phyloP scores from a whole-genome alignment of 1,140 invertebrate species.

The Drosophila repleta region DNA sequence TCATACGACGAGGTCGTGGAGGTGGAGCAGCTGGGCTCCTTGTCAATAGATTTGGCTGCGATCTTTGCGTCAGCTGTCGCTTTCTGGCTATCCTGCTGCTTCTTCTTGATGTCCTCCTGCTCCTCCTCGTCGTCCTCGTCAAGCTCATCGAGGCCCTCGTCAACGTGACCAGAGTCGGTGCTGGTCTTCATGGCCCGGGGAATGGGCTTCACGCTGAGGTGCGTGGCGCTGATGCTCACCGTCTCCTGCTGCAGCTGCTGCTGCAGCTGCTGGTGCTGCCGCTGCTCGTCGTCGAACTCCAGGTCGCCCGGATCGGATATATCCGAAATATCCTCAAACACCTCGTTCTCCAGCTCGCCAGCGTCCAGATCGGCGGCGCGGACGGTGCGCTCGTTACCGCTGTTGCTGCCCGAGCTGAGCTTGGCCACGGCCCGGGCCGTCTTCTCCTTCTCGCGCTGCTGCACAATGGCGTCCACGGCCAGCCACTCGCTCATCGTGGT shows the following conservation, averaged over 20 bases:
- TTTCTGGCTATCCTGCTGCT: background rate
- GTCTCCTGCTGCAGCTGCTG: slow-evolving; percentile 83
- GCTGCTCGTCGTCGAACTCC: slow-evolving; percentile 84
- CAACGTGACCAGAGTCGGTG: slow-evolving; percentile 84
- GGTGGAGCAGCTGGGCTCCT: slow-evolving; percentile 65
- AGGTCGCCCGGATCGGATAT: slow-evolving; percentile 81
- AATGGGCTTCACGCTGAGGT: slow-evolving; percentile 72
- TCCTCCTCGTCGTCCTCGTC: slow-evolving; percentile 45
- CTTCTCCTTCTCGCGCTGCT: slow-evolving; percentile 91
- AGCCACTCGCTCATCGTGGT: slow-evolving; percentile 97
- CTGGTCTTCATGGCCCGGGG: slow-evolving; percentile 81
- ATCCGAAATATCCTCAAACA: slow-evolving; percentile 83
- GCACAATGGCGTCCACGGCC: slow-evolving; percentile 95
- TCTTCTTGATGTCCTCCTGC: slow-evolving; percentile 10
- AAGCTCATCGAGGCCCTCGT: slow-evolving; percentile 81
- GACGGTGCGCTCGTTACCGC: slow-evolving; percentile 76
- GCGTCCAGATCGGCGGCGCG: slow-evolving; percentile 61
- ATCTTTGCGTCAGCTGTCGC: background rate
- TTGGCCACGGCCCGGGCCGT: slow-evolving; percentile 88
- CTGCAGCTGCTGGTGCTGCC: slow-evolving; percentile 82
- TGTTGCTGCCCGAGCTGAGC: slow-evolving; percentile 86
- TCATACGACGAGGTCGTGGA: slow-evolving; percentile 82
- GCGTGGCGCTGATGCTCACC: slow-evolving; percentile 18
- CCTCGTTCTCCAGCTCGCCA: slow-evolving; percentile 79
- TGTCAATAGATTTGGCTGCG: slow-evolving; percentile 3